Conservation (phyloP, 23 tunicate species). For the Corella eumyota region DNA sequence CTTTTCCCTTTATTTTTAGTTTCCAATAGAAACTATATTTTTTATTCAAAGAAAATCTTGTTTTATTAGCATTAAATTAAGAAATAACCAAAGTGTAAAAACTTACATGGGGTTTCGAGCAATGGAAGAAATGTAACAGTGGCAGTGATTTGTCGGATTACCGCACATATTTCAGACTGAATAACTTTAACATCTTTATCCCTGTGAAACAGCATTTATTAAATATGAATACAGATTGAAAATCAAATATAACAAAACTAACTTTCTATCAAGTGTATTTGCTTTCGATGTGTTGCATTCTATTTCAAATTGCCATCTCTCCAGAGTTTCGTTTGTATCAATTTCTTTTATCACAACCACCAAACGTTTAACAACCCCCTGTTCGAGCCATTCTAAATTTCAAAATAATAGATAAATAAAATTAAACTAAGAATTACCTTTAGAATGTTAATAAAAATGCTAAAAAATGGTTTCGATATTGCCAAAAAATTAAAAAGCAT, state of each 20-base stretch:
- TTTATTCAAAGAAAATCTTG: background rate
- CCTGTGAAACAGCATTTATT: constrained; percentile 11
- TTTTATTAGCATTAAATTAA: background rate
- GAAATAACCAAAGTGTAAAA: background rate
- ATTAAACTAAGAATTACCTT: too few relatives aligned
- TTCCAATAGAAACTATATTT: background rate
- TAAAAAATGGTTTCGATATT: too few relatives aligned
- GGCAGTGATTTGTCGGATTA: constrained; percentile 89
- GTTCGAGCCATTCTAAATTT: constrained; percentile 61
- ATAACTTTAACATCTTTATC: constrained; percentile 45
- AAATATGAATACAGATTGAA: background rate
- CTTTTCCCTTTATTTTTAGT: background rate
- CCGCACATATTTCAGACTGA: constrained; percentile 70
- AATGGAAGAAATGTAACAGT: constrained; percentile 87
- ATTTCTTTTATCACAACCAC: constrained; percentile 69
- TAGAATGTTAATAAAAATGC: too few relatives aligned
- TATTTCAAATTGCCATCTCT: constrained; percentile 95
- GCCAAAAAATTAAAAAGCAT: too few relatives aligned
- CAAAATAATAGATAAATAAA: background rate
- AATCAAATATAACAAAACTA: background rate
- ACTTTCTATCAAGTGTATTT: background rate
- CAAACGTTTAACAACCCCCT: constrained; percentile 58
- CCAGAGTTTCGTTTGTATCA: constrained; percentile 72
- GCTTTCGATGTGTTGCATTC: constrained; percentile 13
- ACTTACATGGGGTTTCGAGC: constrained; percentile 79